Percentiles rank a stretch among this genome's conserved stretches.
phyloP scores from a whole-genome alignment of 2,888 invertebrate genomes.

The Tenthredo notha region DNA sequence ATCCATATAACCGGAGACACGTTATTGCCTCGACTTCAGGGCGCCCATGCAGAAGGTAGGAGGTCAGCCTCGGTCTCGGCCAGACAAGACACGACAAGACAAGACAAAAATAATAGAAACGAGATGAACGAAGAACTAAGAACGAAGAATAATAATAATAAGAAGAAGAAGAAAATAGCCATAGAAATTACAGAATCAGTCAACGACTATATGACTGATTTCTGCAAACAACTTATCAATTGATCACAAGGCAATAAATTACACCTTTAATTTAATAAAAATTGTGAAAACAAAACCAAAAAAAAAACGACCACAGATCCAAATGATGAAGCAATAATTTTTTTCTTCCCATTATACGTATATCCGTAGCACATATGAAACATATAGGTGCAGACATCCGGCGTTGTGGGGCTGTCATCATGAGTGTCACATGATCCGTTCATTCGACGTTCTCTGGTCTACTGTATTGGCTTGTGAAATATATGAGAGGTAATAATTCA shows the following conservation, averaged over 20 bases:
- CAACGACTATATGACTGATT: background rate
- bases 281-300: too few species aligned
- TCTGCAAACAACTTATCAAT: background rate
- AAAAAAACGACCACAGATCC: background rate
- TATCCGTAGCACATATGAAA: background rate
- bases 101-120: background rate
- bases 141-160: background rate
- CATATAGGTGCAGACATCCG: background rate
- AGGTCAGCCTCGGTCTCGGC: background rate
- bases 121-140: background rate
- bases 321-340: background rate
- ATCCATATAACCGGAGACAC: slow-evolving; percentile 45
- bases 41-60: background rate
- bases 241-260: background rate
- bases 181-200: background rate
- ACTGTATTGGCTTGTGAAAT: slow-evolving; percentile 36
- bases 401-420: slow-evolving; percentile 21
- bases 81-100: background rate
- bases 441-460: slow-evolving; percentile 28
- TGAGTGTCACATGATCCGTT: slow-evolving; percentile 49
- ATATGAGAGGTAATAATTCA: slow-evolving; percentile 50
- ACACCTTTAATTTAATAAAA: background rate
- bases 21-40: slow-evolving; percentile 42
- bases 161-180: background rate
- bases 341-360: background rate